Base-by-base conservation (phyloP, 1,140 invertebrate genomes). In the Papilio aristodemus region DNA sequence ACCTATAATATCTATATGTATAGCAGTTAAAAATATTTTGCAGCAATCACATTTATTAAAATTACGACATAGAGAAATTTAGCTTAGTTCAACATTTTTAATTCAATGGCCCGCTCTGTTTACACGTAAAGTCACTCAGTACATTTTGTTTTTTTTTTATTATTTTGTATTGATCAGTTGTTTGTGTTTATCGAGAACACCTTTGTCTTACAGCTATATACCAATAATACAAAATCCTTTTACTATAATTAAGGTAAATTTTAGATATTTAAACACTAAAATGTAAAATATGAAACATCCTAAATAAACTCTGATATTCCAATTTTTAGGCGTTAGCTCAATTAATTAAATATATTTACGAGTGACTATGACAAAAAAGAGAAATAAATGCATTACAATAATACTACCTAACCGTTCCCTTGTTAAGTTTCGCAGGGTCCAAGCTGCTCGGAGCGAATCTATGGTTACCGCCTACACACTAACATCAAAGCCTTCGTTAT, bases 261-360 rank as follows among this genome's bases (percentile, higher is more conserved):
- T 91, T 89, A 90, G 89, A 89, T 90, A 89, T 89, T 91, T 90
- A 90, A 90, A 87, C 83, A 86, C 87, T 90, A 91, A 89, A 89
- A 90, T 89, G 89, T 91, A 91, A 89, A 90, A 89, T 90, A 91
- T 90, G 81, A 90, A 90, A 91, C 89, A 88, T 91, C 87, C 87
- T 91, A 91, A 91, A 91, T 91, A 91, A 91, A 91, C 86, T 91
- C 89, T 90, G 89, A 91, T 91, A 91, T 90, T 89, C 87, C 87
- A 91, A 90, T 87, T 90, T n/a, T 86, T 91, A 90, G 87, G 86
- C 89, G 84, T 91, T 89, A 89, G 86, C 84, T 89, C 85, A 86
- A 89, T 89, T 88, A 86, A 86, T 87, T 87, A 89, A 87, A 90
- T 89, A 89, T 88, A 90, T 87, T 87, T 80, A 89, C 83, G 87